Conservation (phyloP, 2,797 vertebrate species). For the Lutjanus argentimaculatus region DNA sequence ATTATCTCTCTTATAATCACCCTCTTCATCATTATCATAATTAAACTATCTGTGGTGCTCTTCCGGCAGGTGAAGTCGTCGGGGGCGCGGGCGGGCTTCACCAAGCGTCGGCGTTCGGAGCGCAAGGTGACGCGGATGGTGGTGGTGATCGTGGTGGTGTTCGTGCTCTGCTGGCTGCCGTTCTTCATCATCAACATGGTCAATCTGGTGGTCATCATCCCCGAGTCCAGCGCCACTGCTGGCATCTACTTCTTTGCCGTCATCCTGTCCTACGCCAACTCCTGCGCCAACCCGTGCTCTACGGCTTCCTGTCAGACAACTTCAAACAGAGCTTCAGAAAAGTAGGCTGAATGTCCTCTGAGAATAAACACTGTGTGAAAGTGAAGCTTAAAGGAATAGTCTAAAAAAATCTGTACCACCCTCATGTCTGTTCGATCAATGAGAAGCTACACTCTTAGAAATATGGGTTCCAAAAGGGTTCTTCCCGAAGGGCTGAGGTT, state of each 20-base stretch:
- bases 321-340: slow-evolving; percentile 96
- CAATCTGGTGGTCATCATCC: slow-evolving; percentile 94
- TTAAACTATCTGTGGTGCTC: neutral
- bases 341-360: slow-evolving; percentile 72
- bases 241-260: slow-evolving; percentile 96
- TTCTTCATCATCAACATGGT: slow-evolving; percentile 97
- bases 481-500: too few species aligned
- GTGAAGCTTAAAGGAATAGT: neutral
- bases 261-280: slow-evolving; percentile 95
- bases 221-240: slow-evolving; percentile 91
- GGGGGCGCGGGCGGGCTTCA: slow-evolving; percentile 88
- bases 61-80: slow-evolving; percentile 89
- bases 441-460: neutral
- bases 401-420: neutral
- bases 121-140: slow-evolving; percentile 97
- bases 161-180: slow-evolving; percentile 96
- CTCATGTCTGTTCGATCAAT: neutral
- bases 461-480: too few species aligned
- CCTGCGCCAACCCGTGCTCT: slow-evolving; percentile 97
- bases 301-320: slow-evolving; percentile 96
- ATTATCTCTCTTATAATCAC: neutral
- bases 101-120: slow-evolving; percentile 93
- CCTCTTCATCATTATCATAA: neutral
- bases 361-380: neutral
- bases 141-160: slow-evolving; percentile 95